Evolutionary conservation across 2,113 vertebrate genomes (phyloP), one percentile per base, ranked within the genome.

Genomic region (Gallinago paraguaiae): DNA sequence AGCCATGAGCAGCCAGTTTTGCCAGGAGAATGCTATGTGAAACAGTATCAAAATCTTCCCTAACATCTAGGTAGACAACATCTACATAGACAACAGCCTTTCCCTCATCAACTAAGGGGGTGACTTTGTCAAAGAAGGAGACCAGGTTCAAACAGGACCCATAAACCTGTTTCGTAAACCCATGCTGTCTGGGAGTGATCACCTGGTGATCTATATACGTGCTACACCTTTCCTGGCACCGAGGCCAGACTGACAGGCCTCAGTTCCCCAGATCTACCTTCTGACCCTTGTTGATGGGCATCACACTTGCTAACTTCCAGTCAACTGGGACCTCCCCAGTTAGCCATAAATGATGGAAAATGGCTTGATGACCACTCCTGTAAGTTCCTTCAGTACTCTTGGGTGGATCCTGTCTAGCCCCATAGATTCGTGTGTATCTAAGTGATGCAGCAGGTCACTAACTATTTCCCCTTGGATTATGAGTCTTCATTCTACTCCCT

Each of bases 191-290:
- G n/a, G 7, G 7, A 3, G 30, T 35, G 11, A n/a, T 51, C 7
- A 4, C 11, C 13, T 76, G 10, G 2, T 20, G n/a, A n/a, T n/a
- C n/a, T n/a, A n/a, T 41, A 7, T 11, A 59, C 1, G 0, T 65
- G 13, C 17, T 3, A 1, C 1, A 41, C 6, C 8, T 75, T 76
- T 15, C 5, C 4, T 0, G 1, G 9, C 13, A 57, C 17, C 0
- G 11, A 46, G n/a, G 30, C 14, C 28, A 86, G 11, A 15, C n/a
- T 50, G 18, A 50, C 28, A 41, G 18, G 11, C 6, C 43, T 75
- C 14, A 48, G 11, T 48, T 48, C 41, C 11, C 20, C 4, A 0
- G 5, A 31, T 72, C 16, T 10, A 54, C 13, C 33, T 39, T 65
- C 39, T 1, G 4, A 9, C 22, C 28, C 22, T 65, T 33, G n/a